Conservation (phyloP, 2,797 vertebrate species). For the Rhabdomys pumilio region DNA sequence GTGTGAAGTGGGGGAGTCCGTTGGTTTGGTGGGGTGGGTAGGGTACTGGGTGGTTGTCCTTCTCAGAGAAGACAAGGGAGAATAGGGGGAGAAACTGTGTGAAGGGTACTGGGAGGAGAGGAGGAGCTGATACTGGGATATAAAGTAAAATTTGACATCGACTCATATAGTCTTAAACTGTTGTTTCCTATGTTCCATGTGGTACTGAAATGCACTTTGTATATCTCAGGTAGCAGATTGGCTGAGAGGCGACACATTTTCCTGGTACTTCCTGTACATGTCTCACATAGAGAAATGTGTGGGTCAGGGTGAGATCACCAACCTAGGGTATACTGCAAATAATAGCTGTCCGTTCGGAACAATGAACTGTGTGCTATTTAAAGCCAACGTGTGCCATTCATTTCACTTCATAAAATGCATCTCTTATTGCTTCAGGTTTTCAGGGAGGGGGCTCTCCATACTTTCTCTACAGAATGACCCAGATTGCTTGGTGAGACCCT, state of each 20-base stretch:
- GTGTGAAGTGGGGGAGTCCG: background rate
- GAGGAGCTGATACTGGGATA: background rate
- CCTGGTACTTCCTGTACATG: slow-evolving; percentile 56
- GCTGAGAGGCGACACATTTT: slow-evolving; percentile 67
- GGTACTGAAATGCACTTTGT: slow-evolving; percentile 66
- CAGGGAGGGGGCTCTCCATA: background rate
- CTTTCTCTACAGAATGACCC: slow-evolving; percentile 35
- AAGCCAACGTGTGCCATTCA: slow-evolving; percentile 77
- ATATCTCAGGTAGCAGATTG: slow-evolving; percentile 56
- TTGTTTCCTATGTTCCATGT: slow-evolving; percentile 40
- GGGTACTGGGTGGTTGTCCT: background rate
- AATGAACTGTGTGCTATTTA: slow-evolving; percentile 68
- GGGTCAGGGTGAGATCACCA: background rate
- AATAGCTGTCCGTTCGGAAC: slow-evolving; percentile 69
- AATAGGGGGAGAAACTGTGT: no score
- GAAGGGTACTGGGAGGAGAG: background rate
- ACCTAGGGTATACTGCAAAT: slow-evolving; percentile 48
- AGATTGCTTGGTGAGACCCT: slow-evolving; percentile 31
- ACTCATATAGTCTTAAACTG: slow-evolving; percentile 19
- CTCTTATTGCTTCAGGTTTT: background rate
- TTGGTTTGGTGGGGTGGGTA: no score
- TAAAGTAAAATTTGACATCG: background rate
- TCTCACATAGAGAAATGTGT: background rate
- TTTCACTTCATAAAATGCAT: slow-evolving; percentile 48
- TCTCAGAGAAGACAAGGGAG: background rate